Evolutionary conservation across 2,888 invertebrate genomes (phyloP).

Genomic region (Fragum whitleyi): DNA sequence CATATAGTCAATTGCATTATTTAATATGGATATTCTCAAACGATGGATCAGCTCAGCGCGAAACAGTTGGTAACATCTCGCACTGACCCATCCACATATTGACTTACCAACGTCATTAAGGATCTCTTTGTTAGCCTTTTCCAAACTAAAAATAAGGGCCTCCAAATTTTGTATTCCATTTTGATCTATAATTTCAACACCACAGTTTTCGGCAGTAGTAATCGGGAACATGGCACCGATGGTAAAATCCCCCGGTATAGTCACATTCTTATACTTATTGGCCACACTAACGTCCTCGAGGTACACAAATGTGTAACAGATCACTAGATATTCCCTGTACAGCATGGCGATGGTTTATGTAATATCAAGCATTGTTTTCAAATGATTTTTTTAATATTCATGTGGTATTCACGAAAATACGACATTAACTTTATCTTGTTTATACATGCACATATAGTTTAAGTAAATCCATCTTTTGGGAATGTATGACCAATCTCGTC

Average conservation of each 20-base stretch:
- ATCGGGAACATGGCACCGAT: conserved; percentile 90
- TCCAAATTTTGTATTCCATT: conserved; percentile 90
- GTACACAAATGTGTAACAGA: neutral
- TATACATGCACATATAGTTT: too few relatives aligned
- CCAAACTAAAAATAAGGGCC: conserved; percentile 89
- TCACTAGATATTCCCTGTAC: neutral
- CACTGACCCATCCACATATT: too few relatives aligned
- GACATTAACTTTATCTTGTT: too few relatives aligned
- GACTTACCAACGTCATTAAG: conserved; percentile 87
- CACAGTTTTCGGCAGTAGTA: conserved; percentile 86
- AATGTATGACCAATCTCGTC: too few relatives aligned
- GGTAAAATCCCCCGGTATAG: conserved; percentile 88
- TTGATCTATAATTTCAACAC: conserved; percentile 86
- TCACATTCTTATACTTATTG: conserved; percentile 13
- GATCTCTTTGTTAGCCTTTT: conserved; percentile 88
- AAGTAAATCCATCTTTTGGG: too few relatives aligned
- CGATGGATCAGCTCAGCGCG: too few relatives aligned
- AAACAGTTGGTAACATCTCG: too few relatives aligned
- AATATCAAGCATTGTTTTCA: neutral
- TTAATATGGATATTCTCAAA: too few relatives aligned
- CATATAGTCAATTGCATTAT: too few relatives aligned
- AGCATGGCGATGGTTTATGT: neutral
- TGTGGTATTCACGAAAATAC: too few relatives aligned
- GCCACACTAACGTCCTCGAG: neutral
- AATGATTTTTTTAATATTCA: too few relatives aligned